phyloP scores from a whole-genome alignment of 2,888 invertebrate species.

The Cataglyphis altisquamis region DNA sequence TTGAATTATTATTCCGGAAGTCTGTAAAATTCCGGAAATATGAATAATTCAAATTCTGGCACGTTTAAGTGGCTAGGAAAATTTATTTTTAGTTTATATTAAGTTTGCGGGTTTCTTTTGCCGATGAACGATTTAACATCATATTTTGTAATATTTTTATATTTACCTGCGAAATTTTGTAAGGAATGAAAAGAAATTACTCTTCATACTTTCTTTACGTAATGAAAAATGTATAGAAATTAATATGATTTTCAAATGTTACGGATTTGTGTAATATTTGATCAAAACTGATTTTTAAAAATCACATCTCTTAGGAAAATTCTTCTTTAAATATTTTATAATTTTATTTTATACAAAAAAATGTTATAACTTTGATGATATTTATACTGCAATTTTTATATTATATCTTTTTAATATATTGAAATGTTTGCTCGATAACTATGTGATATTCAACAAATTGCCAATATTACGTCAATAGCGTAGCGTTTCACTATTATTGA shows the following conservation, averaged over 20 bases:
- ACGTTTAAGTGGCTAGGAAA: background rate
- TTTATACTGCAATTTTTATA: background rate
- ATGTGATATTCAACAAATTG: conserved; percentile 33
- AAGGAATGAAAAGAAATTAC: background rate
- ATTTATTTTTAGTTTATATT: conserved; percentile 14
- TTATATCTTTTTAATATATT: conserved; percentile 2
- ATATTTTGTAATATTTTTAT: background rate
- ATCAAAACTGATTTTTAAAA: background rate
- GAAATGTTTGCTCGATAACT: background rate
- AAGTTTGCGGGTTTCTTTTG: background rate
- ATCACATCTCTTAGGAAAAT: background rate
- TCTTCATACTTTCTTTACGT: background rate
- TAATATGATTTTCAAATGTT: too few species aligned
- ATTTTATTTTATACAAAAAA: background rate
- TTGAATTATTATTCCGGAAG: background rate
- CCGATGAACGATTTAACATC: conserved; percentile 4
- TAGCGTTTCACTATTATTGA: conserved; percentile 45
- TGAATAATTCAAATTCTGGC: conserved; percentile 20
- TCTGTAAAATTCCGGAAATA: conserved; percentile 2
- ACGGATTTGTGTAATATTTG: background rate
- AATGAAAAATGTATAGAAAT: background rate
- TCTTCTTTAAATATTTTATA: background rate
- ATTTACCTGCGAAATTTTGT: background rate
- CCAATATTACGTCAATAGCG: conserved; percentile 37
- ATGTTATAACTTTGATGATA: background rate